phyloP scores from a whole-genome alignment of 1,140 invertebrate genomes.

The Nebria ingens region DNA sequence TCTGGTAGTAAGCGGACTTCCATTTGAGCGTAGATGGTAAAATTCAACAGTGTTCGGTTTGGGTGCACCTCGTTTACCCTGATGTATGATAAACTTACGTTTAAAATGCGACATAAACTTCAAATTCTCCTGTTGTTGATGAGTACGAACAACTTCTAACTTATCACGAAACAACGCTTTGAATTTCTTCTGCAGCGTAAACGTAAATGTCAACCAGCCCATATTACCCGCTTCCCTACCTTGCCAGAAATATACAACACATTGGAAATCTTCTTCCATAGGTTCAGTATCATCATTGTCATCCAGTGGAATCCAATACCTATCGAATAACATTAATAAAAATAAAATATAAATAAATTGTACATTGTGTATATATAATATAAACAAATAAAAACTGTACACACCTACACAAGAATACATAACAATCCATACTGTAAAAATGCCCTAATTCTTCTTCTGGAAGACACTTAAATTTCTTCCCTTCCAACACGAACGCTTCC shows the following conservation, averaged over 20 bases:
- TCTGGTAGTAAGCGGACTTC: conserved; percentile 85
- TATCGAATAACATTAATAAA: no score
- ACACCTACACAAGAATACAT: conserved; percentile 96
- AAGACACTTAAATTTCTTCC: conserved; percentile 90
- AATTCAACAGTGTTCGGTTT: conserved; percentile 70
- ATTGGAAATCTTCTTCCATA: conserved; percentile 83
- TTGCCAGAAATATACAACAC: conserved; percentile 99
- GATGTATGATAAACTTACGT: conserved; percentile 86
- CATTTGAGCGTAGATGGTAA: conserved; percentile 92
- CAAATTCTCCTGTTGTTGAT: conserved; percentile 97
- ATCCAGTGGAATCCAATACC: conserved; percentile 71
- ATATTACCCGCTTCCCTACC: conserved; percentile 94
- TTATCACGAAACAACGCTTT: conserved; percentile 91
- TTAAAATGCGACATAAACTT: conserved; percentile 99
- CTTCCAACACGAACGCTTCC: conserved; percentile 97
- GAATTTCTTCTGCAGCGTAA: conserved; percentile 96
- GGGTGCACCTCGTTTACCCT: conserved; percentile 63
- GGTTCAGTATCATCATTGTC: conserved; percentile 55
- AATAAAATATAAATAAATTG: no score
- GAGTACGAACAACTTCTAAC: conserved; percentile 92
- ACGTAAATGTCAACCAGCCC: conserved; percentile 99
- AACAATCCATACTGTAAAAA: conserved; percentile 94
- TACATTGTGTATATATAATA: no score
- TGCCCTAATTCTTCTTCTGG: conserved; percentile 90
- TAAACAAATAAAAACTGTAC: no score